These are phyloP conservation scores for Megaptera novaeangliae DNA, from an alignment of 2,113 vertebrate species.

Conservation along the genomic window DNA sequence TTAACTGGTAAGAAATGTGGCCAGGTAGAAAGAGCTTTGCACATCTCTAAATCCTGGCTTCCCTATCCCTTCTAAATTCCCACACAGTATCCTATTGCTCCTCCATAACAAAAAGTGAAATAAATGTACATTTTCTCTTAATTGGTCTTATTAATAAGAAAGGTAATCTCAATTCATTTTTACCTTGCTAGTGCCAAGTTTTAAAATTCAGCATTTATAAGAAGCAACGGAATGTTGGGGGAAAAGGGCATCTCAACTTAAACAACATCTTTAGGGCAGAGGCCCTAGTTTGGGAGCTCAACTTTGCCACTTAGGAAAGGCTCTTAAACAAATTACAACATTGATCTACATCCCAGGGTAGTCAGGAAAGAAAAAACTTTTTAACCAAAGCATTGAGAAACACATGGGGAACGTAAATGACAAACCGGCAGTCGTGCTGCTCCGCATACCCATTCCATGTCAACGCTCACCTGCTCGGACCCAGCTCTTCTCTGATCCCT, in stretches of 20 bases:
- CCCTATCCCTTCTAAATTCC: background rate
- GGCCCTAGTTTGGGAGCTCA: background rate
- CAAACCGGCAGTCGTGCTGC: background rate
- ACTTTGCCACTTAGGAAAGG: background rate
- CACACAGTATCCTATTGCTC: background rate
- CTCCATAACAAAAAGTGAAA: background rate
- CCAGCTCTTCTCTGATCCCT: background rate
- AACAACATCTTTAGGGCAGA: background rate
- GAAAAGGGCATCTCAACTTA: background rate
- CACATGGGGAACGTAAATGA: background rate
- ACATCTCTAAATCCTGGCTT: background rate
- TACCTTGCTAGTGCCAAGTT: background rate
- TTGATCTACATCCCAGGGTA: conserved; percentile 1
- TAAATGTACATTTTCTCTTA: background rate
- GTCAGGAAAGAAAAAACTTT: background rate
- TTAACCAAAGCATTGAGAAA: conserved; percentile 29
- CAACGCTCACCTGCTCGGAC: background rate
- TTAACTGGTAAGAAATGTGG: conserved; percentile 1
- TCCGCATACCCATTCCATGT: background rate
- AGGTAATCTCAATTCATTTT: background rate
- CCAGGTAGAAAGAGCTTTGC: background rate
- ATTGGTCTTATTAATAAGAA: background rate
- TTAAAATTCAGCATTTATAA: conserved; percentile 48
- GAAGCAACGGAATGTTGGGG: background rate
- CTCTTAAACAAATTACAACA: conserved; percentile 16